Base-by-base conservation (phyloP, 2,888 invertebrate genomes). In the Brachylomia viminalis region DNA sequence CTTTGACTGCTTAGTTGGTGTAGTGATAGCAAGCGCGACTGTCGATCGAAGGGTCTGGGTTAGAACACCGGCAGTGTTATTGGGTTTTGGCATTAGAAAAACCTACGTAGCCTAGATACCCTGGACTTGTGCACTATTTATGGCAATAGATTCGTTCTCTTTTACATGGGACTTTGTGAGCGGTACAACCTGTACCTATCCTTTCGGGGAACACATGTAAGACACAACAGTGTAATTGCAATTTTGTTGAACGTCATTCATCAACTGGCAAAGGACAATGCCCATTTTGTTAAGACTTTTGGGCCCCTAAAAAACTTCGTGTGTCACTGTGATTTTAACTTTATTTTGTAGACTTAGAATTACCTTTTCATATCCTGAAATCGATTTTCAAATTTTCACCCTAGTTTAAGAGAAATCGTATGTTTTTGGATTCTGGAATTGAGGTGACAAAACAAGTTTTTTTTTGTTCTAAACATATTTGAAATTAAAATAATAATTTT, bases 201-300 rank as follows among this genome's bases (percentile, higher is more conserved):
- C 2, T 59, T 62, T 38, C 38, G 13, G 17, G 27, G 7, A 65
- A 30, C 20, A 17, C 10, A 47, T n/a, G 2, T 47, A 33, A 58
- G 17, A 45, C 13, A 33, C 61, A 47, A 13, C 17, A 49, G 23
- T 8, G 42, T 20, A 17, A 38, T 61, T 33, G 42, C n/a, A 64
- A 56, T 47, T 73, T 42, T 8, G 23, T 17, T 45, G 15, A 45
- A 77, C 20, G 30, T 58, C 47, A 66, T 49, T 47, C 27, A 47
- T 47, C 23, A 30, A 27, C 42, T 45, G 17, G 13, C 17, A 23
- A 61, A 52, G n/a, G n/a, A n/a, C n/a, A n/a, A n/a, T n/a, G n/a
- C n/a, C n/a, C n/a, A n/a, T n/a, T n/a, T n/a, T n/a, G n/a, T n/a
- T n/a, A n/a, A n/a, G n/a, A n/a, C n/a, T n/a, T n/a, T n/a, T n/a